phyloP scores from a whole-genome alignment of 2,797 vertebrate genomes.

The Pogoniulus pusillus region DNA sequence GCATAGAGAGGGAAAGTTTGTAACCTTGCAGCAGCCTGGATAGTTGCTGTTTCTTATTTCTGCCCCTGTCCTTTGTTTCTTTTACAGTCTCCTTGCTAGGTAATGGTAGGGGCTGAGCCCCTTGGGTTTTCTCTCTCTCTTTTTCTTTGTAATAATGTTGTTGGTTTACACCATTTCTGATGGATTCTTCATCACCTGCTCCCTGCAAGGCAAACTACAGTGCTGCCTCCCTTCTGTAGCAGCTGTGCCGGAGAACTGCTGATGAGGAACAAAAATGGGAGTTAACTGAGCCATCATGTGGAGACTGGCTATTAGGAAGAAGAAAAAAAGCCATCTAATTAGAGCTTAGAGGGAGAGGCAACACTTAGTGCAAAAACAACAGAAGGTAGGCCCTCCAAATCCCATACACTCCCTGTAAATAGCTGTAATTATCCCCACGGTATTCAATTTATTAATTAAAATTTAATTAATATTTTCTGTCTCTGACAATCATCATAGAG shows the following conservation, averaged over 20 bases:
- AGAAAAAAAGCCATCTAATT: conserved; percentile 22
- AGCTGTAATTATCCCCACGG: conserved; percentile 59
- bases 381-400: conserved; percentile 59
- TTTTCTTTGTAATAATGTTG: background rate
- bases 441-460: conserved; percentile 72
- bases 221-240: background rate
- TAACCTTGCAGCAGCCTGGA: conserved; percentile 11
- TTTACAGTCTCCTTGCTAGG: background rate
- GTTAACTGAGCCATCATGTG: conserved; percentile 18
- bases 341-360: conserved; percentile 41
- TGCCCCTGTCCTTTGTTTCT: background rate
- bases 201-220: conserved; percentile 1
- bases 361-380: conserved; percentile 37
- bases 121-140: rapidly evolving
- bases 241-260: conserved; percentile 41
- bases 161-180: background rate
- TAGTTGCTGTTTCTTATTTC: background rate
- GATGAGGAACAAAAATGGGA: conserved; percentile 31
- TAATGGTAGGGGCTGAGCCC: background rate
- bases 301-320: conserved; percentile 15
- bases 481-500: conserved; percentile 25
- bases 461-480: conserved; percentile 67
- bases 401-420: conserved; percentile 41
- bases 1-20: background rate
- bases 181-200: conserved; percentile 29